A percentile compares a stretch with the other conserved stretches of the same genome.
These are phyloP conservation scores for Antitype chi DNA, from an alignment of 2,888 invertebrate genomes.

Conservation along the genomic window DNA sequence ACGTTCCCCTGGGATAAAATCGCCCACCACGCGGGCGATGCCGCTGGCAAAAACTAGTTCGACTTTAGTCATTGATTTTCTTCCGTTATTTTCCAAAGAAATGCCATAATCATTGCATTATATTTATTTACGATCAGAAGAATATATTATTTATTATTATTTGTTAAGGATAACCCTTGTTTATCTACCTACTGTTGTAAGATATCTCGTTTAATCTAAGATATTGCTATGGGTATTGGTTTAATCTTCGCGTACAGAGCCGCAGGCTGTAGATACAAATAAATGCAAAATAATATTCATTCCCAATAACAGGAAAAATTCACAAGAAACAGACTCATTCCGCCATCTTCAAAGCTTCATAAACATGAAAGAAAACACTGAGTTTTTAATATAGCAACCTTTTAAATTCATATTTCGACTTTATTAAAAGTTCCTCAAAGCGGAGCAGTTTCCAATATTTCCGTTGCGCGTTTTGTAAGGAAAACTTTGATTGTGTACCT, in stretches of 20 bases:
- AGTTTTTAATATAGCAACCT: conserved; percentile 43
- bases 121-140: neutral
- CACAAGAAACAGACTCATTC: conserved; percentile 14
- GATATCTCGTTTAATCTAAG: neutral
- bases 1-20: too few species aligned
- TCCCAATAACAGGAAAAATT: conserved; percentile 28
- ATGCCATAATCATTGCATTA: neutral
- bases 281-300: conserved; percentile 32
- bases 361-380: conserved; percentile 36
- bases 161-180: neutral
- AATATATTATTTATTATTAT: too few species aligned
- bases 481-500: conserved; percentile 40
- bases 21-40: too few species aligned
- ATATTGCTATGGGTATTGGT: conserved; percentile 4
- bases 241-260: neutral
- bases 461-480: conserved; percentile 29
- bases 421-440: conserved; percentile 57
- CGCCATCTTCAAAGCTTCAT: conserved; percentile 39
- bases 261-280: conserved; percentile 13
- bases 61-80: neutral
- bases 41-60: too few species aligned
- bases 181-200: neutral
- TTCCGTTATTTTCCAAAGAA: neutral
- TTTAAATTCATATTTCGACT: conserved; percentile 51
- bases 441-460: conserved; percentile 42